Base-by-base conservation (phyloP, 2,797 vertebrate species). In the Lithobates sylvaticus region DNA sequence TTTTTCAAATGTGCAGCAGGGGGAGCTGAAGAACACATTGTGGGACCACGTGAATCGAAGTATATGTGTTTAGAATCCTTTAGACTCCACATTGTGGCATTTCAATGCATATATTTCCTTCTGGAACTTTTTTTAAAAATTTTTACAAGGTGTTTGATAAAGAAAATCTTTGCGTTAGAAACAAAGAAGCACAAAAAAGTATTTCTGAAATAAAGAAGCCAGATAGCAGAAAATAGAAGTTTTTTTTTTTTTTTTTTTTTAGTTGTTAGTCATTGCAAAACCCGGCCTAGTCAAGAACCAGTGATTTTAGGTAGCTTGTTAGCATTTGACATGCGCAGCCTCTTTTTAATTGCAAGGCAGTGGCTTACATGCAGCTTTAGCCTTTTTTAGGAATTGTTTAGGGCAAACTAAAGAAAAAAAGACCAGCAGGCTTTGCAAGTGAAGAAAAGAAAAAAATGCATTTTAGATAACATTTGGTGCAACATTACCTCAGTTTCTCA, bases 401-500 rank as follows among this genome's bases (percentile, higher is more conserved):
- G 90, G 94, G 91, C 94, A 95, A 95, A 94, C 95, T 93, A 94
- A 92, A 93, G 94, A 94, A 94, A 92, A 95, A 90, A 83, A 91
- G 64, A 83, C 75, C 85, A 83, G 90, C 76, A 2, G 96, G 95
- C 95, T 95, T 95, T 95, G 95, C 95, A 95, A 94, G 92, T 92
- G 92, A 93, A 91, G 94, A 94, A 95, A 94, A 96, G 92, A 91
- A 90, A 93, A 94, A 90, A 93, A 94, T 94, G 95, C 94, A 95
- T 93, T 95, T 96, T 95, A 96, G 96, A 96, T 95, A 95, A 96
- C 96, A 95, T 92, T 93, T 96, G 96, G 96, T 96, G 96, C 96
- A 97, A 96, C 96, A 99, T 99, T 99, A 99, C 98, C 98, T 99
- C 97, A 98, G 97, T 97, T 99, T 99, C 94, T 99, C 98, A 96